These are phyloP conservation scores for Excalfactoria chinensis DNA, from an alignment of 2,113 vertebrate genomes.

Conservation along the genomic window DNA sequence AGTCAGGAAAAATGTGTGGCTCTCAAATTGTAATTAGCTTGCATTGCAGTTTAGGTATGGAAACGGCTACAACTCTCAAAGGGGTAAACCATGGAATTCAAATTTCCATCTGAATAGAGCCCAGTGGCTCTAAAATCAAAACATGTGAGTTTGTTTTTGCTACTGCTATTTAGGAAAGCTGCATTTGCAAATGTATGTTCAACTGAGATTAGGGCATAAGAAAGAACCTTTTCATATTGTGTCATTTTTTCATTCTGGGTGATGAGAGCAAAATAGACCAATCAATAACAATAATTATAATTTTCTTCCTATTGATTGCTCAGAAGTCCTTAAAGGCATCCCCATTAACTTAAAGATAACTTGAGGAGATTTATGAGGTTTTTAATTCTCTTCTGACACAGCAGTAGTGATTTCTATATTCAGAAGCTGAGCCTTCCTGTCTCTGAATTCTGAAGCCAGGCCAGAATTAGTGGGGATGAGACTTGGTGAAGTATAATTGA, in stretches of 20 bases:
- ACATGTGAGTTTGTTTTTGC: slow-evolving; percentile 20
- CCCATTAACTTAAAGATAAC: slow-evolving; percentile 66
- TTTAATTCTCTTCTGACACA: slow-evolving; percentile 48
- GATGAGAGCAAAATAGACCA: slow-evolving; percentile 40
- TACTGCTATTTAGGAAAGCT: slow-evolving; percentile 39
- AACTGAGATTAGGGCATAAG: slow-evolving; percentile 61
- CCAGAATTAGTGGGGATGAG: neutral
- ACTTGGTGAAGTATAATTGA: neutral
- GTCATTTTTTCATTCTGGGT: slow-evolving; percentile 58
- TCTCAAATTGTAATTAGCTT: slow-evolving; percentile 42
- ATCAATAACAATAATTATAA: slow-evolving; percentile 75
- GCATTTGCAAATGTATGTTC: slow-evolving; percentile 63
- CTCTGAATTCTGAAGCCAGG: neutral
- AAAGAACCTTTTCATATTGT: slow-evolving; percentile 56
- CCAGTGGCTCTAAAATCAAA: slow-evolving; percentile 63
- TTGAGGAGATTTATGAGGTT: slow-evolving; percentile 48
- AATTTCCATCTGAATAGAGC: slow-evolving; percentile 75
- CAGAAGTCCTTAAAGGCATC: slow-evolving; percentile 50
- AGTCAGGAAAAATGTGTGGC: slow-evolving; percentile 42
- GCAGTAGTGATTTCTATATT: slow-evolving; percentile 28
- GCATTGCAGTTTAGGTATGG: neutral
- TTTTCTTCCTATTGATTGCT: slow-evolving; percentile 68
- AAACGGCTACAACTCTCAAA: slow-evolving; percentile 39
- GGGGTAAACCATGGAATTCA: slow-evolving; percentile 55
- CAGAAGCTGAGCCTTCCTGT: neutral